Evolutionary conservation across 2,113 vertebrate genomes (phyloP).

Genomic region (Coturnix japonica): DNA sequence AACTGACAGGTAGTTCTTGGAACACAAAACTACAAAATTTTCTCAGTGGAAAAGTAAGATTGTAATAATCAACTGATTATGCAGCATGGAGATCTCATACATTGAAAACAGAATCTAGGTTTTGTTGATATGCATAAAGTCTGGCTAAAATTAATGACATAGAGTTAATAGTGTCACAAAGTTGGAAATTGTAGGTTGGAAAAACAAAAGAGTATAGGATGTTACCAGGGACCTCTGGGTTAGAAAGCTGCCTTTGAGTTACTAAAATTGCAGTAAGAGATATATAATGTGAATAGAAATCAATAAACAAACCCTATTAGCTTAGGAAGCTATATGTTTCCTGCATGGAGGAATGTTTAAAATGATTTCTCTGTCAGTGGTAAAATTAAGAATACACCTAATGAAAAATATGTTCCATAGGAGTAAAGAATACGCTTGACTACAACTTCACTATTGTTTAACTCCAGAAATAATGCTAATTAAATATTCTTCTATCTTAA

Average conservation of each 20-base stretch:
- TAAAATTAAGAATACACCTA: slow-evolving; percentile 68
- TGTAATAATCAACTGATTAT: neutral
- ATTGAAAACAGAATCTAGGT: slow-evolving; percentile 43
- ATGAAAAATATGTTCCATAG: slow-evolving; percentile 58
- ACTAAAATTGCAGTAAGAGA: slow-evolving; percentile 64
- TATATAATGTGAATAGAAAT: slow-evolving; percentile 57
- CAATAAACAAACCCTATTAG: slow-evolving; percentile 65
- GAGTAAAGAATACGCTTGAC: slow-evolving; percentile 49
- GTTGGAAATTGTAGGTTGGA: slow-evolving; percentile 36
- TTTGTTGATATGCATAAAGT: slow-evolving; percentile 20
- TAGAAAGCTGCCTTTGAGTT: slow-evolving; percentile 50
- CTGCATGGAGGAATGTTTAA: slow-evolving; percentile 40
- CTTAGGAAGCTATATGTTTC: slow-evolving; percentile 50
- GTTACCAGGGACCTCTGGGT: slow-evolving; percentile 53
- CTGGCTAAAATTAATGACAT: slow-evolving; percentile 61
- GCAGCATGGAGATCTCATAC: neutral
- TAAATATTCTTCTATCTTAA: slow-evolving; percentile 33
- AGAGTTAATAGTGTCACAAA: slow-evolving; percentile 57
- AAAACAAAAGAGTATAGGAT: slow-evolving; percentile 67
- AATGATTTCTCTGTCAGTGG: slow-evolving; percentile 59
- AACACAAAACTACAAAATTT: neutral
- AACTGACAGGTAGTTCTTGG: neutral
- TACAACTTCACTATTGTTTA: slow-evolving; percentile 42
- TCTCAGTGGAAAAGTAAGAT: neutral
- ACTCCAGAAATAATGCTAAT: slow-evolving; percentile 5